Base-by-base conservation (phyloP, 2,113 vertebrate species). In the Cephalopholis sonnerati region DNA sequence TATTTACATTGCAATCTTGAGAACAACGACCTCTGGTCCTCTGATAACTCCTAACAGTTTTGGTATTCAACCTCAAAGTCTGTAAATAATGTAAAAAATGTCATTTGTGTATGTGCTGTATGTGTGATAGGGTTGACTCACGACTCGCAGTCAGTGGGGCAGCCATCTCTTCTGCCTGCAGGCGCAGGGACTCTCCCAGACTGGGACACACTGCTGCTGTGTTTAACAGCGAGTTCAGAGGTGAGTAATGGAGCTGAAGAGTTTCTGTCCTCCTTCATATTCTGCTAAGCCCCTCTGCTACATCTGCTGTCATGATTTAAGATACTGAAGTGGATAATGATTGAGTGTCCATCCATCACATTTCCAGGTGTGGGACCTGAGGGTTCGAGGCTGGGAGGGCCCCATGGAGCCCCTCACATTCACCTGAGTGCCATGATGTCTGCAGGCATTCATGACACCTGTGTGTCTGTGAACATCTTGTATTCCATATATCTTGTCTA, bases 51-150 rank as follows among this genome's bases (percentile, higher is more conserved):
- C 25, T 11, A 9, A 41, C 39, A 41, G 39, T 41, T 41, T 41
- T 41, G 39, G 39, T 41, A 10, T 53, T 41, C 39, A 36, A n/a
- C 29, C 25, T 65, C 64, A 46, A 51, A 77, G 36, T 64, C 54
- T 93, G 88, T 92, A 89, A 82, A 90, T 90, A 83, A 73, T 86
- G 64, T 84, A 69, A 72, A 79, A 36, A 16, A 25, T 39, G 12
- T 82, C 15, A 48, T 65, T 18, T 81, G 74, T 81, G 69, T 66
- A 74, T 63, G 82, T 77, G 68, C 50, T 79, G 54, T 81, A 71
- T 75, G 65, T 88, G 61, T 82, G 55, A 55, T 66, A 57, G 72
- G 39, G 66, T 71, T 74, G 51, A 66, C 50, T 70, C 67, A n/a
- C 51, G 51, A 2, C 46, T 74, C 69, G 79, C 77, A 57, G 76